These are phyloP conservation scores for Aleadryas rufinucha DNA, from an alignment of 2,113 vertebrate species.

Conservation along the genomic window DNA sequence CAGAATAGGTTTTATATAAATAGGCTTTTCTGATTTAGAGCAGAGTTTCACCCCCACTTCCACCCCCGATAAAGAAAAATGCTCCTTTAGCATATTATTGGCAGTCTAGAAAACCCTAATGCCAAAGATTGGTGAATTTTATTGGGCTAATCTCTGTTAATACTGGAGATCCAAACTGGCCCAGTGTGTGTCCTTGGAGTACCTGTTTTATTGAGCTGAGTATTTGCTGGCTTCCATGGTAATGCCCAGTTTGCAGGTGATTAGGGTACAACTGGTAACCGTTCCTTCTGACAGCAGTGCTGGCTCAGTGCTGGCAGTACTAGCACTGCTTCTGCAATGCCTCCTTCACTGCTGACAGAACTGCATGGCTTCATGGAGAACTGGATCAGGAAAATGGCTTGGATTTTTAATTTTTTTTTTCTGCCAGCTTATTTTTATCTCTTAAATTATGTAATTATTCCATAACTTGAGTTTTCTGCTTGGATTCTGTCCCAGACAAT, in stretches of 20 bases:
- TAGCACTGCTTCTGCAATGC: neutral
- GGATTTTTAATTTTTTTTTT: neutral
- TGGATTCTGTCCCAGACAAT: conserved; percentile 36
- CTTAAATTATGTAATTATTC: conserved; percentile 52
- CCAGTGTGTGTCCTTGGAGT: neutral
- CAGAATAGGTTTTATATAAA: conserved; percentile 33
- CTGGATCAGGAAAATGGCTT: neutral
- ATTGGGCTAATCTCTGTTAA: neutral
- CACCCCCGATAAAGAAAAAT: neutral
- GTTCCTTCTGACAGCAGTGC: neutral
- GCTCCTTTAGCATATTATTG: neutral
- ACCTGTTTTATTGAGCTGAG: neutral
- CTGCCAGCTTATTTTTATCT: conserved; percentile 32
- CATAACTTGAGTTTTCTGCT: conserved; percentile 46
- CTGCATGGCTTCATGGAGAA: neutral
- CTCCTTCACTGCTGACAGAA: neutral
- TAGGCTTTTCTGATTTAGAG: conserved; percentile 23
- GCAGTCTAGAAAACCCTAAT: neutral
- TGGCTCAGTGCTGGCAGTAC: neutral
- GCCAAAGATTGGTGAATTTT: neutral
- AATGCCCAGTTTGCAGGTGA: neutral
- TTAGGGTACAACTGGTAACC: neutral
- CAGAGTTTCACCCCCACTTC: neutral
- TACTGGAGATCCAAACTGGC: neutral
- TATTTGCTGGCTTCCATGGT: neutral